Evolutionary conservation across 1,140 invertebrate species (phyloP).

Genomic region (Drosophila pectinifera): DNA sequence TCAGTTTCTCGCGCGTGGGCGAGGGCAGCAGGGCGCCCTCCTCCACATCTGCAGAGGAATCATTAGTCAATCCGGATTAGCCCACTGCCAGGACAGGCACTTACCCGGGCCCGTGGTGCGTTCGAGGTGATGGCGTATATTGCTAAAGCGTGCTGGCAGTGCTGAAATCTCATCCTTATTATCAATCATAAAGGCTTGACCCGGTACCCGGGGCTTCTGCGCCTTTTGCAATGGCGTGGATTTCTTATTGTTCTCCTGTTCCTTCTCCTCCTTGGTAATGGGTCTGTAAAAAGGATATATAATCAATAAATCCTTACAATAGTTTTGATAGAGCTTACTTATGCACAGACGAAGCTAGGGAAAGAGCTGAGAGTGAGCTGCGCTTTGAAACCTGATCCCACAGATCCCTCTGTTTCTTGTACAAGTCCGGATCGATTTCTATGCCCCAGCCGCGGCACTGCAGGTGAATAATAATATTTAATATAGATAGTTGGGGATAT

Average conservation of each 20-base stretch:
- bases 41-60: constrained; percentile 77
- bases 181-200: constrained; percentile 82
- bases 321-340: constrained; percentile 86
- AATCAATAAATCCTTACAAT: background rate
- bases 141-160: constrained; percentile 86
- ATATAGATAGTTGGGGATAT: too few species aligned
- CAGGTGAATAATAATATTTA: constrained; percentile 60
- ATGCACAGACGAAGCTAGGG: constrained; percentile 93
- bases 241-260: constrained; percentile 93
- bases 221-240: constrained; percentile 88
- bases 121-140: constrained; percentile 90
- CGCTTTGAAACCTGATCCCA: constrained; percentile 95
- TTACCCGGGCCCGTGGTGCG: constrained; percentile 89
- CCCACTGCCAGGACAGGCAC: background rate
- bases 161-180: constrained; percentile 85
- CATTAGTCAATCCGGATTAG: background rate
- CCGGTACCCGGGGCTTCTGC: constrained; percentile 75
- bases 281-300: constrained; percentile 85
- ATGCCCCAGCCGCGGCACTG: constrained; percentile 95
- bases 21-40: constrained; percentile 88
- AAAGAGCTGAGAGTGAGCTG: constrained; percentile 94
- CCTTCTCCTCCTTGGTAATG: constrained; percentile 94
- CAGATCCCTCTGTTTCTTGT: constrained; percentile 92
- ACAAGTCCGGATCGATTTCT: constrained; percentile 92
- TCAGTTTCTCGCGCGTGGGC: constrained; percentile 89